phyloP scores from a whole-genome alignment of 2,797 vertebrate genomes.

The Hozukius guyotensis region DNA sequence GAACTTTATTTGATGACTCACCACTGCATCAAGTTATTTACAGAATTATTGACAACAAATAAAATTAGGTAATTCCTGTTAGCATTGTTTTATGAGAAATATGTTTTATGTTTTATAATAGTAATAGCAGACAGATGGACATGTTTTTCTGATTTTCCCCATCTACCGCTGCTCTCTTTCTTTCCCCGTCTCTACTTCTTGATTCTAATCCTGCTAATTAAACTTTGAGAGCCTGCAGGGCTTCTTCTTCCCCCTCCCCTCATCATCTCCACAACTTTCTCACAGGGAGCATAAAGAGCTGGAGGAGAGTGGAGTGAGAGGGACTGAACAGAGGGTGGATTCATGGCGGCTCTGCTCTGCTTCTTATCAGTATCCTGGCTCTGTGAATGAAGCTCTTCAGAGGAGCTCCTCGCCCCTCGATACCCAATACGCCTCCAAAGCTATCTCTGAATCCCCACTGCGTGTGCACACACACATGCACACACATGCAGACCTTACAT shows the following conservation, averaged over 20 bases:
- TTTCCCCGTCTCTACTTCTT: slow-evolving; percentile 39
- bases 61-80: slow-evolving; percentile 1
- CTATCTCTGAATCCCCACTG: slow-evolving; percentile 61
- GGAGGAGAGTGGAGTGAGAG: slow-evolving; percentile 47
- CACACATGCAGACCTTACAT: slow-evolving; percentile 25
- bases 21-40: background rate
- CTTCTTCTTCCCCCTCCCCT: slow-evolving; percentile 33
- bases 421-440: slow-evolving; percentile 77
- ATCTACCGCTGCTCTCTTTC: slow-evolving; percentile 9
- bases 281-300: slow-evolving; percentile 90
- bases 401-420: slow-evolving; percentile 64
- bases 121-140: slow-evolving; percentile 16
- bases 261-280: slow-evolving; percentile 88
- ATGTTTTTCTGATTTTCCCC: slow-evolving; percentile 38
- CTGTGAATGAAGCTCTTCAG: slow-evolving; percentile 83
- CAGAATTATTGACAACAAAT: slow-evolving; percentile 1
- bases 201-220: slow-evolving; percentile 93
- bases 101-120: background rate
- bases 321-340: slow-evolving; percentile 90
- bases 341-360: slow-evolving; percentile 82
- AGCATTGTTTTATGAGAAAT: slow-evolving; percentile 15
- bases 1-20: background rate
- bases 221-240: slow-evolving; percentile 84
- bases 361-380: slow-evolving; percentile 82
- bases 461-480: slow-evolving; percentile 11